Percentiles rank a stretch among this genome's conserved stretches.
Conservation (phyloP, 1,140 invertebrate species). For the Aricia agestis region DNA sequence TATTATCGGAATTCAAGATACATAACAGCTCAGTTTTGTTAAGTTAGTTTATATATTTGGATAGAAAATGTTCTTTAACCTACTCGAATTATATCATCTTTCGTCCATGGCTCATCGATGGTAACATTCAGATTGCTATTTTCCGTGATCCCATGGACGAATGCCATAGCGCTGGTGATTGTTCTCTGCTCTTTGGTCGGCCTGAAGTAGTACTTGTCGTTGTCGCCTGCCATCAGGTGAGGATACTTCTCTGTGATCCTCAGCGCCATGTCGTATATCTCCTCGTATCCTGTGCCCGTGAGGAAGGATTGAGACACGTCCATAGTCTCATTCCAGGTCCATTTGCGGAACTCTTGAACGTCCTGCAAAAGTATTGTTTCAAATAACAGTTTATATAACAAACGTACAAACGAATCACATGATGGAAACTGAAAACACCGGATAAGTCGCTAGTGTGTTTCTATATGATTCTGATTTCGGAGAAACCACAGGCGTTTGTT, state of each 20-base stretch:
- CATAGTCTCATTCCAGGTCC: conserved; percentile 52
- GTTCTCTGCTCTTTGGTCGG: conserved; percentile 55
- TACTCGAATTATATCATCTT: conserved; percentile 52
- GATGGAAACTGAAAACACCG: too few relatives aligned
- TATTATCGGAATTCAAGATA: too few relatives aligned
- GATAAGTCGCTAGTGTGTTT: too few relatives aligned
- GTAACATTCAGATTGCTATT: conserved; percentile 38
- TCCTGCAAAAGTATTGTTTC: conserved; percentile 34
- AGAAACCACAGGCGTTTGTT: too few relatives aligned
- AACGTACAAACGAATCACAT: too few relatives aligned
- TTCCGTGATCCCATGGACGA: conserved; percentile 45
- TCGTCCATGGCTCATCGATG: conserved; percentile 33
- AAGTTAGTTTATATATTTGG: not conserved
- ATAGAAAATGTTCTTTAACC: conserved; percentile 20
- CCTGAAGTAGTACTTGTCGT: conserved; percentile 48
- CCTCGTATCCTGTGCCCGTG: conserved; percentile 53
- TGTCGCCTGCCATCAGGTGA: conserved; percentile 33
- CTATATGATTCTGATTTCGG: too few relatives aligned
- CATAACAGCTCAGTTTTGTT: not conserved
- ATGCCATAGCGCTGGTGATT: conserved; percentile 52
- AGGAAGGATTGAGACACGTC: conserved; percentile 45
- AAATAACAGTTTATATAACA: too few relatives aligned
- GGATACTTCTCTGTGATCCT: conserved; percentile 45
- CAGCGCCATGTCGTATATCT: conserved; percentile 49
- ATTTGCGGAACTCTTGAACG: conserved; percentile 46